Conservation (phyloP, 1,140 invertebrate genomes). For the Drosophila repleta region DNA sequence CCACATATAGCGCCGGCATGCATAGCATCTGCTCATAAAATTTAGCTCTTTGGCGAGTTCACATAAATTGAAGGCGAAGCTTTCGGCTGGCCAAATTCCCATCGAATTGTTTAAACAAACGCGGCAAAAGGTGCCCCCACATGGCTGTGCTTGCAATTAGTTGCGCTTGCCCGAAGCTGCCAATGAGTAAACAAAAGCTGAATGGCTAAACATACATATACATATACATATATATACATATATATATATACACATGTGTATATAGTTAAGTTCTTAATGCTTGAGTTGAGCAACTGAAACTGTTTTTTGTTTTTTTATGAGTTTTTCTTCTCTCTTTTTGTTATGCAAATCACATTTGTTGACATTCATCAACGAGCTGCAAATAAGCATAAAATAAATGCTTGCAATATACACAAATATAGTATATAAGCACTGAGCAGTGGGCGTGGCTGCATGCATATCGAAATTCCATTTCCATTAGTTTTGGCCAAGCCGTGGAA, state of each 20-base stretch:
- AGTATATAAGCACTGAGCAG: not conserved
- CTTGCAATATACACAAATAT: slow-evolving; percentile 6
- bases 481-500: slow-evolving; percentile 30
- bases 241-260: not conserved
- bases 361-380: slow-evolving; percentile 36
- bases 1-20: too few species aligned
- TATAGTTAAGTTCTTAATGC: slow-evolving; percentile 1
- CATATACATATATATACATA: slow-evolving; percentile 1
- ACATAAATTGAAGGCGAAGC: slow-evolving; percentile 21
- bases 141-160: slow-evolving; percentile 57
- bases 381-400: slow-evolving; percentile 50
- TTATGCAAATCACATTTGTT: slow-evolving; percentile 67
- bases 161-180: slow-evolving; percentile 44
- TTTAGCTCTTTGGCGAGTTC: slow-evolving; percentile 28
- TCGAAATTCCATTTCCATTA: slow-evolving; percentile 42
- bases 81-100: slow-evolving; percentile 21
- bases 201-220: slow-evolving; percentile 6
- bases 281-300: slow-evolving; percentile 2
- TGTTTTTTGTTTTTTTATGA: too few species aligned
- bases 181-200: slow-evolving; percentile 46
- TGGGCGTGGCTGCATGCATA: slow-evolving; percentile 29
- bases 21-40: not conserved
- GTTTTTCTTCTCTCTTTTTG: slow-evolving; percentile 43
- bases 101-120: slow-evolving; percentile 53
- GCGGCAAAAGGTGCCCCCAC: slow-evolving; percentile 59